Evolutionary conservation across 2,888 invertebrate genomes (phyloP).

Genomic region (Drosophila macrospina): DNA sequence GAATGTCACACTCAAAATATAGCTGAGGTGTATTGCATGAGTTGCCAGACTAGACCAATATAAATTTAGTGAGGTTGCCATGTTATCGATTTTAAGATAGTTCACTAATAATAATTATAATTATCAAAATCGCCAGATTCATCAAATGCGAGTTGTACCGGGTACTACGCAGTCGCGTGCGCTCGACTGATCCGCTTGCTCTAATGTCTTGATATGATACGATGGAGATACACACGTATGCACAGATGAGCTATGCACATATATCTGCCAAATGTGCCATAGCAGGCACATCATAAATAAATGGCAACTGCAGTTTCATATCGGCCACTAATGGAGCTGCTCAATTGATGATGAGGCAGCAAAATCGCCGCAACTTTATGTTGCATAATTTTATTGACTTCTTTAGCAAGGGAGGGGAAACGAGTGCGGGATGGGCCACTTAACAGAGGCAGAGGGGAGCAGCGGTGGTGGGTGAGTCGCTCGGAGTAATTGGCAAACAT

Average conservation of each 20-base stretch:
- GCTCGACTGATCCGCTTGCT: too few relatives aligned
- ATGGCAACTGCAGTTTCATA: slow-evolving; percentile 45
- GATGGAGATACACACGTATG: not conserved
- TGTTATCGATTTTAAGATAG: too few relatives aligned
- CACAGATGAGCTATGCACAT: too few relatives aligned
- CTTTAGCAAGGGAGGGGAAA: not conserved
- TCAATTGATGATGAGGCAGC: slow-evolving; percentile 45
- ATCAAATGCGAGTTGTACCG: too few relatives aligned
- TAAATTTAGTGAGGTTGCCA: too few relatives aligned
- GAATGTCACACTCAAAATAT: too few relatives aligned
- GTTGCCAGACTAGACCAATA: too few relatives aligned
- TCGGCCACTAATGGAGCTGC: slow-evolving; percentile 48
- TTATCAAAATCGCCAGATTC: too few relatives aligned
- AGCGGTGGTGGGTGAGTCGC: not conserved
- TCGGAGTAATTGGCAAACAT: slow-evolving; percentile 54
- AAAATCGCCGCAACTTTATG: slow-evolving; percentile 53
- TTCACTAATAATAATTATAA: too few relatives aligned
- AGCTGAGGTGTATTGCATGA: too few relatives aligned
- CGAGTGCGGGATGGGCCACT: not conserved
- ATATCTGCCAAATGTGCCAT: slow-evolving; percentile 5
- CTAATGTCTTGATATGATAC: not conserved
- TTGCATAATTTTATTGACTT: slow-evolving; percentile 59
- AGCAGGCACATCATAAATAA: slow-evolving; percentile 42
- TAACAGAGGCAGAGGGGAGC: too few relatives aligned
- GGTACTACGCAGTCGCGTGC: too few relatives aligned